Base-by-base conservation (phyloP, 35 echinoderm and acorn worm genomes). In the Holothuria glaberrima region DNA sequence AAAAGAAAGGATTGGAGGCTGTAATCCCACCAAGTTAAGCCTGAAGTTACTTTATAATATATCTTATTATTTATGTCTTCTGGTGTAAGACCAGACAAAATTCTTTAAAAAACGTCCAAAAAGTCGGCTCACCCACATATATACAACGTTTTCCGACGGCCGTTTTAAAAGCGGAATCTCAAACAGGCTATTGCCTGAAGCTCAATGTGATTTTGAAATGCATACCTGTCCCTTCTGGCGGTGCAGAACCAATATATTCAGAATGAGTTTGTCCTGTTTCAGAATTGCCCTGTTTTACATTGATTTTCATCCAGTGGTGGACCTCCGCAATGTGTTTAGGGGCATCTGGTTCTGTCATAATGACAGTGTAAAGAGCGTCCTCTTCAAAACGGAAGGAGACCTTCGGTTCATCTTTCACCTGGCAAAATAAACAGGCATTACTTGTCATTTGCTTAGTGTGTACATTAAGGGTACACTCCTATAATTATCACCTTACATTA, bases 191-290 rank as follows among this genome's bases (percentile, higher is more conserved):
- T n/a, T 41, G 36, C 36, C 36, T 4, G 36, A 41, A 41, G 36
- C 7, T 9, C 0, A 0, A 9, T 54, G 5, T 12, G 50, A 12
- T 2, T 12, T 14, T 54, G 0, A 54, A 54, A 62, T 14, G 33
- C 58, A 72, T 87, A 95, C 97, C 97, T 60, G 97, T 93, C 9
- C 88, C 88, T 80, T 92, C 31, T 68, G 90, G 82, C 26, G 96
- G 96, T 68, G 91, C 91, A 3, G 97, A 83, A 57, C 94, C 97
- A 62, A 99, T 90, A 48, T 99, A 99, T 21, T 92, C 93, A 9
- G 93, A 90, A 52, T 88, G 81, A 6, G 59, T 75, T 29, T 87
- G 41, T 12, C 91, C 82, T 19, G 81, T 92, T n/a, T 50, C 50
- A 58, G 83, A 59, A 36, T 87, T 68, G 33, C 65, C 68, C 10